A percentile compares a stretch with the other conserved stretches of the same genome.
phyloP scores from a whole-genome alignment of 2,797 vertebrate species.

The Etheostoma perlongum region DNA sequence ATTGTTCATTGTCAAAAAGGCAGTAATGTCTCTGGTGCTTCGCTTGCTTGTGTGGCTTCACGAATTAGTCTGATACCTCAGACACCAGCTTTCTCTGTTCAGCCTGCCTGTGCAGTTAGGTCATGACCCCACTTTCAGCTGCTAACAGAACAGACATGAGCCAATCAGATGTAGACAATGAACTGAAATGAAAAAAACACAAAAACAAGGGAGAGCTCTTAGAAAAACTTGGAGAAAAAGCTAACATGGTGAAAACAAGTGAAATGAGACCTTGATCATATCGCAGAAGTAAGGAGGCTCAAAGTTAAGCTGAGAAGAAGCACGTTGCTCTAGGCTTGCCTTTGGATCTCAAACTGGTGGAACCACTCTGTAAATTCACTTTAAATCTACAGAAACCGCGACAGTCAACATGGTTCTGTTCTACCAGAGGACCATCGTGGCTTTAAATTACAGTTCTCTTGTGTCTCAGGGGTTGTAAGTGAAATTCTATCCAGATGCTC shows the following conservation, averaged over 20 bases:
- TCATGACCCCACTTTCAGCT: constrained; percentile 22
- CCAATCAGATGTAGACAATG: constrained; percentile 37
- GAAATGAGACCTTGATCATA: constrained; percentile 26
- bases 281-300: constrained; percentile 9
- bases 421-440: constrained; percentile 27
- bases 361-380: constrained; percentile 28
- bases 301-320: constrained; percentile 17
- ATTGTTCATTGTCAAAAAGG: not conserved
- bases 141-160: constrained; percentile 4
- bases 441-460: constrained; percentile 58
- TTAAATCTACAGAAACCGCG: constrained; percentile 19
- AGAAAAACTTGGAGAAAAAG: constrained; percentile 19
- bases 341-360: constrained; percentile 19
- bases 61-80: constrained; percentile 25
- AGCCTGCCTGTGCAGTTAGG: constrained; percentile 26
- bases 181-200: not conserved
- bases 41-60: constrained; percentile 76
- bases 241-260: not conserved
- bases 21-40: constrained; percentile 31
- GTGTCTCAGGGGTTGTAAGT: constrained; percentile 57
- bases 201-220: not conserved
- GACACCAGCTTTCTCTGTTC: constrained; percentile 12
- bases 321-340: constrained; percentile 21
- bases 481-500: constrained; percentile 55
- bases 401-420: constrained; percentile 27